Evolutionary conservation across 2,888 invertebrate genomes (phyloP), one percentile per base, ranked within the genome.

Genomic region (Rutpela maculata): DNA sequence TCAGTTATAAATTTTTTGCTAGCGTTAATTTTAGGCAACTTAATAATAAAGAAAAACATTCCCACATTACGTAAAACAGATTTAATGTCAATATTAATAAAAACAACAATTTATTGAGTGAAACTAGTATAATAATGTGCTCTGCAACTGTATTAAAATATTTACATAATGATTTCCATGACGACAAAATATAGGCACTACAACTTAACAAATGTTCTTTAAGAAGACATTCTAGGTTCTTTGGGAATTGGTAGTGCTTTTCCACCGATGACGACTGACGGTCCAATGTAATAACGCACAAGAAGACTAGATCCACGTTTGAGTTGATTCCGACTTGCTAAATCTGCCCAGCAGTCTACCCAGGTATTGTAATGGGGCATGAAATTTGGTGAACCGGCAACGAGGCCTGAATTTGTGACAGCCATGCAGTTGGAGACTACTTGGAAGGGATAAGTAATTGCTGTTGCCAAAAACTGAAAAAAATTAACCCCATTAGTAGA

Each of bases 391-490:
- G 93, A 92, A 22, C 97, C 97, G 67, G 97, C 97, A 81, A 92
- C 92, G 70, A 98, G 91, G 79, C 96, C 94, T 17, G 94, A 95
- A 78, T 96, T 94, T 78, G 94, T 95, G 11, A 98, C 95, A 77
- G 95, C 93, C 96, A 98, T 97, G 86, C 98, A 96, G 76, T 96
- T 96, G 12, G 97, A 95, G 0, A 98, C 97, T 77, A 99, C 95
- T 88, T 95, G 94, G 88, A 98, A 94, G 19, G 98, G 98, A 90
- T 99, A 99, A n/a, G 97, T 95, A 79, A 97, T 87, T 74, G 96
- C 95, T 79, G 95, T 93, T 76, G 96, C 95, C 70, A 97, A 90
- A 89, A 97, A 95, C 93, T 92, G 90, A 87, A 83, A 85, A 76
- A 55, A 78, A 65, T 4, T 0, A 66, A 31, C 6, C 6, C 6